Percentiles rank a stretch among this genome's conserved stretches.
phyloP scores from a whole-genome alignment of 92 coral and sea anemone genomes.

The Porites rus region DNA sequence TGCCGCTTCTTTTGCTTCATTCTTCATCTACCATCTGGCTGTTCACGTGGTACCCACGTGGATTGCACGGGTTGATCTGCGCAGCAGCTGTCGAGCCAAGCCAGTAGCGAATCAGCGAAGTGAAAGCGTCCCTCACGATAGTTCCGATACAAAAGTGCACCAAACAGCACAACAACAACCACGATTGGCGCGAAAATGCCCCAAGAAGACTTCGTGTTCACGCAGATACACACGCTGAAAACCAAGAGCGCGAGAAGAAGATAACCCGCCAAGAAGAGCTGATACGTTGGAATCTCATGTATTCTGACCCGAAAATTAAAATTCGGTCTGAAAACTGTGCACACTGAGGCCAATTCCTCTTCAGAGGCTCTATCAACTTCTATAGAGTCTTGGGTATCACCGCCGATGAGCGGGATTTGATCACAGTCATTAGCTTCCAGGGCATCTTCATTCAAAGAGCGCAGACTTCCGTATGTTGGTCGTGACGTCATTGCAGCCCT shows the following conservation, averaged over 20 bases:
- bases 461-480: conserved; percentile 39
- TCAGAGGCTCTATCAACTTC: conserved; percentile 46
- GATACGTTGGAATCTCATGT: conserved; percentile 42
- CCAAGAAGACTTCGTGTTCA: conserved; percentile 21
- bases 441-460: conserved; percentile 38
- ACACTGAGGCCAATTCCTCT: conserved; percentile 58
- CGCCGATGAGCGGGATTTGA: conserved; percentile 5
- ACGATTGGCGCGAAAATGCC: conserved; percentile 56
- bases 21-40: background rate
- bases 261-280: conserved; percentile 18
- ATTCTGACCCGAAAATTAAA: conserved; percentile 30
- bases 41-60: conserved; percentile 41
- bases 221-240: conserved; percentile 44
- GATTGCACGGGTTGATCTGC: conserved; percentile 25
- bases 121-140: conserved; percentile 48
- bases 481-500: conserved; percentile 7
- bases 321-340: conserved; percentile 23
- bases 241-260: conserved; percentile 5
- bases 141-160: conserved; percentile 45
- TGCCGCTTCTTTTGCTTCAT: background rate
- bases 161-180: conserved; percentile 29
- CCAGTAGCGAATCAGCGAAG: conserved; percentile 17
- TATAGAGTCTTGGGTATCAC: conserved; percentile 19
- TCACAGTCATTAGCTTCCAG: conserved; percentile 57
- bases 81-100: conserved; percentile 29